Conservation (phyloP, 2,888 invertebrate genomes). For the Caenorhabditis uteleia region DNA sequence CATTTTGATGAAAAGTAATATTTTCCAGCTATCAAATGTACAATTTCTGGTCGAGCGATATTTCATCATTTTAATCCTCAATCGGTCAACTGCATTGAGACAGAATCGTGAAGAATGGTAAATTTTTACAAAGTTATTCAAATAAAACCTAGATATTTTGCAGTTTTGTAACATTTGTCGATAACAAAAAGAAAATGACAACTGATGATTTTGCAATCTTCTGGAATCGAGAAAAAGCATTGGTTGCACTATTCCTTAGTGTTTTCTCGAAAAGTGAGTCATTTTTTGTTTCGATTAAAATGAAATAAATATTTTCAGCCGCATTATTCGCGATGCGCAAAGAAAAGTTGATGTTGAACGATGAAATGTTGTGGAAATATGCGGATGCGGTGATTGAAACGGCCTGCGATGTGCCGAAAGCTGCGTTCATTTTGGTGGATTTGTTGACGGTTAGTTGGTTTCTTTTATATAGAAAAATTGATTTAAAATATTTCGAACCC, state of each 20-base stretch:
- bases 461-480: not conserved
- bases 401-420: conserved; percentile 18
- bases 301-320: conserved; percentile 8
- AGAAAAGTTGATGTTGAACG: conserved; percentile 12
- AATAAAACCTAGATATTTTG: not conserved
- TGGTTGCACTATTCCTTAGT: conserved; percentile 15
- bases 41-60: conserved; percentile 16
- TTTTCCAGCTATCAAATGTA: conserved; percentile 6
- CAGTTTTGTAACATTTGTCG: not conserved
- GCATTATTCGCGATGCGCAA: conserved; percentile 4
- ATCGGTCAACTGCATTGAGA: conserved; percentile 16
- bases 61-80: conserved; percentile 26
- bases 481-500: too few species aligned
- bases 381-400: conserved; percentile 9
- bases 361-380: conserved; percentile 21
- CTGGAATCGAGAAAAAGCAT: conserved; percentile 13
- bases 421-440: conserved; percentile 6
- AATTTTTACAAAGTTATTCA: conserved; percentile 1
- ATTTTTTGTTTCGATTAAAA: not conserved
- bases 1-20: not conserved
- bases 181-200: not conserved
- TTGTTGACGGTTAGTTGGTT: conserved; percentile 11
- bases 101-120: conserved; percentile 19
- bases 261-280: conserved; percentile 31
- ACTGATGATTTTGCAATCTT: conserved; percentile 8